Evolutionary conservation across 2,888 invertebrate genomes (phyloP), one percentile per base, ranked within the genome.

Genomic region (Argyra leucocephala): DNA sequence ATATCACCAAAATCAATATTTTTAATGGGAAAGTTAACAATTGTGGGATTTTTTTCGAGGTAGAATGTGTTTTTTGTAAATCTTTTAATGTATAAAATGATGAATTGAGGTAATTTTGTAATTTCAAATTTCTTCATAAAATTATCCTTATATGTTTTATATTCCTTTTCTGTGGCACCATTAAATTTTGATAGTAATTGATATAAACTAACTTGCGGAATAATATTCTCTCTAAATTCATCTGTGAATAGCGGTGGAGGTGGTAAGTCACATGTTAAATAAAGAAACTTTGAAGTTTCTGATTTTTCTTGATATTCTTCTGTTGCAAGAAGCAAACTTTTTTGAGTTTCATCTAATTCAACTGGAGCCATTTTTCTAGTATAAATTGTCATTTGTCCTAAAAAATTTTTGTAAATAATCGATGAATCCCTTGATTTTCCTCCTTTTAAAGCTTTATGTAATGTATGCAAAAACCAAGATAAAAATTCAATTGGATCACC

Each of bases 31-130:
- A 99, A 99, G 79, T 99, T 99, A 3, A 99, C 98, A 74, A 99
- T 99, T 0, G 99, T 99, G 1, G 97, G 97, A 83, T 99, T 99
- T 81, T 99, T 99, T 79, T 99, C 99, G 22, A 96, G 86, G 75
- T 96, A 99, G 81, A 98, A 99, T 7, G 96, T 96, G 77, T 99
- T 99, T 81, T 96, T 99, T 1, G 96, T 97, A 78, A 99, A 99
- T 69, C 99, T 84, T 81, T 98, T 97, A 69, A 98, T 94, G 74
- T 96, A 97, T 65, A 99, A 81, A 74, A 99, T 97, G 65, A 98
- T 85, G 80, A 93, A 98, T 1, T 93, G 94, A 7, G 97, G 97
- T 69, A 99, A 82, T 72, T 88, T 84, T 0, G 93, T 94, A 64
- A 99, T 91, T 82, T 97, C 95, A 79, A 98, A 99, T 71, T 96